Conservation (phyloP, 2,888 invertebrate genomes). For the Ornithoptera priamus region DNA sequence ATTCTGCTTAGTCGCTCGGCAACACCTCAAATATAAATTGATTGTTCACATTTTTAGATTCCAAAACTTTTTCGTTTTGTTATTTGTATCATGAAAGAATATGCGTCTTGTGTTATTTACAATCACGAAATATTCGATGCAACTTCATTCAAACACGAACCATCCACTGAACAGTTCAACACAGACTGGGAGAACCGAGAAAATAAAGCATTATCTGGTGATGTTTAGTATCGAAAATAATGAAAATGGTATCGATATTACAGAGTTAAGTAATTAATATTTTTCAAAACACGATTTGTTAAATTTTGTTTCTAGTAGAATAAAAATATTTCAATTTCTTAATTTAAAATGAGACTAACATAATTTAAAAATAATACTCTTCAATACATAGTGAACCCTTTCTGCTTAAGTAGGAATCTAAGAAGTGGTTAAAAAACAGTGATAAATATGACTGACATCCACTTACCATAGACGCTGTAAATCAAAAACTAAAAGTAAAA, state of each 20-base stretch:
- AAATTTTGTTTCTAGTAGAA: no score
- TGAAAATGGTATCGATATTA: constrained; percentile 26
- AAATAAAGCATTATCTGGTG: constrained; percentile 59
- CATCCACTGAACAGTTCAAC: constrained; percentile 42
- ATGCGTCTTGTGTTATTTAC: constrained; percentile 19
- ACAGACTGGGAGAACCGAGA: constrained; percentile 57
- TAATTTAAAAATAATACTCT: no score
- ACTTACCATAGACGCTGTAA: no score
- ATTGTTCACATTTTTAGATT: constrained; percentile 45
- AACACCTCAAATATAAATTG: constrained; percentile 33
- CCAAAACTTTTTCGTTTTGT: constrained; percentile 26
- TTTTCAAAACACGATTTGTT: no score
- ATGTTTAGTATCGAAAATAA: constrained; percentile 32
- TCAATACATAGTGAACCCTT: no score
- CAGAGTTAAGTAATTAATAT: no score
- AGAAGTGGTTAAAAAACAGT: no score
- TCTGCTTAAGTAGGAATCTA: no score
- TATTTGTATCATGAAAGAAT: constrained; percentile 11
- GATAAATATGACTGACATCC: no score
- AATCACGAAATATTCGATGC: constrained; percentile 21
- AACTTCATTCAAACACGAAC: constrained; percentile 36
- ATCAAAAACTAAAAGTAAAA: no score
- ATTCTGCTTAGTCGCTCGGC: constrained; percentile 36
- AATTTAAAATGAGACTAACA: no score
- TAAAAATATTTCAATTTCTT: no score